Percentiles rank a stretch among this genome's conserved stretches.
These are phyloP conservation scores for Plectrocnemia conspersa DNA, from an alignment of 1,140 invertebrate genomes.

Conservation along the genomic window DNA sequence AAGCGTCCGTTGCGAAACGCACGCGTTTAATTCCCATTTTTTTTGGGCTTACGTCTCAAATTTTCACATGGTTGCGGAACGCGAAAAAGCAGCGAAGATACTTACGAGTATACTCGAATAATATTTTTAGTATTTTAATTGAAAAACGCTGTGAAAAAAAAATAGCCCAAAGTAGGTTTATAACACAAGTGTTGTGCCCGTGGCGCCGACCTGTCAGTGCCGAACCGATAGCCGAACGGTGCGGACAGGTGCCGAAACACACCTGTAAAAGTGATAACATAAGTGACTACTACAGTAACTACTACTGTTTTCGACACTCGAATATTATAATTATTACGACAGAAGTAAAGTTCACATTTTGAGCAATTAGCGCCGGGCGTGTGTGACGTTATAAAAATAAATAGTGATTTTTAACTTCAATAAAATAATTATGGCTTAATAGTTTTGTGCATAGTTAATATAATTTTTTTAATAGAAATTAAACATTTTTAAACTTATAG, in stretches of 20 bases:
- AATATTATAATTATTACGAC: too few relatives aligned
- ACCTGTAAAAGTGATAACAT: not conserved
- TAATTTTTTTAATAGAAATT: too few relatives aligned
- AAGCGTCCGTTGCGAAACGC: not conserved
- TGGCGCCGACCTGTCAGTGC: slow-evolving; percentile 20
- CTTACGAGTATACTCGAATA: not conserved
- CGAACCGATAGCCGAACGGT: slow-evolving; percentile 9
- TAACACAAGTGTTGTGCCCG: slow-evolving; percentile 11
- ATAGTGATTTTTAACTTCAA: too few relatives aligned
- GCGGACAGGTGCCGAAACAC: slow-evolving; percentile 1
- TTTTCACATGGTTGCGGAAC: not conserved
- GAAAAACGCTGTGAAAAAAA: slow-evolving; percentile 2
- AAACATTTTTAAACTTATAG: too few relatives aligned
- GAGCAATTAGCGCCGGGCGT: too few relatives aligned
- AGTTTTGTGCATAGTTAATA: too few relatives aligned
- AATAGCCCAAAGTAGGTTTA: slow-evolving; percentile 16
- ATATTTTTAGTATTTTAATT: not conserved
- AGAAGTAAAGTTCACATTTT: too few relatives aligned
- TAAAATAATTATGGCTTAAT: too few relatives aligned
- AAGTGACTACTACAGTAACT: too few relatives aligned
- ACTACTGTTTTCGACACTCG: too few relatives aligned
- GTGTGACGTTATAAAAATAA: too few relatives aligned
- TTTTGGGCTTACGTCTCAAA: not conserved
- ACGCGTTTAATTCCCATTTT: not conserved
- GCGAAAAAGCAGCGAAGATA: not conserved